Percentiles rank a stretch among this genome's conserved stretches.
Conservation (phyloP, 2,888 invertebrate species). For the Gortyna flavago region DNA sequence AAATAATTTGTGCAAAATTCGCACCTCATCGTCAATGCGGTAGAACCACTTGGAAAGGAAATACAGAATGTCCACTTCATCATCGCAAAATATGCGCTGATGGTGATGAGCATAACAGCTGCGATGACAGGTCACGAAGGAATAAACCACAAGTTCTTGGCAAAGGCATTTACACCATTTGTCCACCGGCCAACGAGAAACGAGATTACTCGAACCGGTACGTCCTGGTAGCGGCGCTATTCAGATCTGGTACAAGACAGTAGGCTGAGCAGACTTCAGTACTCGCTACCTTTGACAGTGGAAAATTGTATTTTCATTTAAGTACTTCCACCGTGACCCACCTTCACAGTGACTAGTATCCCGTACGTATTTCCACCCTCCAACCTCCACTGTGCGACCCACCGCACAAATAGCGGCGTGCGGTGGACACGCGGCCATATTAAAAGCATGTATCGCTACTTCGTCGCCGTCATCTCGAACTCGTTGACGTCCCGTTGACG, state of each 20-base stretch:
- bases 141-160: background rate
- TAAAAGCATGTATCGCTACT: background rate
- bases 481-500: background rate
- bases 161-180: background rate
- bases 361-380: no score
- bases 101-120: background rate
- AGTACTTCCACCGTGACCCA: no score
- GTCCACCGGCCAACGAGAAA: background rate
- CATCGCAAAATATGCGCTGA: background rate
- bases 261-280: no score
- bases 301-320: no score
- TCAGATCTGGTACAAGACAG: no score
- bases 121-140: background rate
- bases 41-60: conserved; percentile 6
- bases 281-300: no score
- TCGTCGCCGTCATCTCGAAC: background rate
- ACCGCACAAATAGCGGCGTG: no score
- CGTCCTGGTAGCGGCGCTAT: no score
- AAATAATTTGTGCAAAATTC: conserved; percentile 63
- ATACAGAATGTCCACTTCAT: conserved; percentile 28
- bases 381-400: no score
- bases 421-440: background rate
- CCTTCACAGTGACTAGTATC: no score
- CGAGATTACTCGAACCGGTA: background rate
- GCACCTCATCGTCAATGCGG: conserved; percentile 56